phyloP scores from a whole-genome alignment of 92 coral and sea anemone genomes.

The Paramuricea clavata region DNA sequence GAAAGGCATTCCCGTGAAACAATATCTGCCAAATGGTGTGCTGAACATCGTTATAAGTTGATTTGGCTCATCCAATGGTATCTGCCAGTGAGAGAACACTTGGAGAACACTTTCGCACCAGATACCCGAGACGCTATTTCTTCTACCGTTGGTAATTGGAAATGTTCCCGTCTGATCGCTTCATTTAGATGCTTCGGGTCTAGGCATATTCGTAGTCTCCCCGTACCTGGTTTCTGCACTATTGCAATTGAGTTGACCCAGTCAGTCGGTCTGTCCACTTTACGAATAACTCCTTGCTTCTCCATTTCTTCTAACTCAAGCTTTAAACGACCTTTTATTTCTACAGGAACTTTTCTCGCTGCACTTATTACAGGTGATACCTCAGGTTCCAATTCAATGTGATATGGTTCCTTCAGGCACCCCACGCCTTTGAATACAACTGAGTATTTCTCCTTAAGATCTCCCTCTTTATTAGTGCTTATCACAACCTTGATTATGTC shows the following conservation, averaged over 20 bases:
- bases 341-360: neutral
- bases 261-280: too few relatives aligned
- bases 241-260: too few relatives aligned
- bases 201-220: neutral
- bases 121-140: neutral
- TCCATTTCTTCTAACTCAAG: slow-evolving; percentile 9
- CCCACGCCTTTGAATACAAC: neutral
- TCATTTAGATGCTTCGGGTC: slow-evolving; percentile 1
- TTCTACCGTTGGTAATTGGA: slow-evolving; percentile 27
- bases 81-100: neutral
- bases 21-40: neutral
- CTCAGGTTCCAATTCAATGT: slow-evolving; percentile 8
- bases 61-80: slow-evolving; percentile 8
- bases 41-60: neutral
- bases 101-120: neutral
- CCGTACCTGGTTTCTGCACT: too few relatives aligned
- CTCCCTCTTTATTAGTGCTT: neutral
- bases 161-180: slow-evolving; percentile 33
- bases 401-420: neutral
- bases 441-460: neutral
- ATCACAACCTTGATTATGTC: slow-evolving; percentile 5
- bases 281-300: slow-evolving; percentile 19
- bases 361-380: too few relatives aligned
- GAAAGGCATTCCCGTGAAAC: slow-evolving; percentile 15
- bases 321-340: slow-evolving; percentile 1